Base-by-base conservation (phyloP, 2,113 vertebrate species). In the Pterocles orientalis region DNA sequence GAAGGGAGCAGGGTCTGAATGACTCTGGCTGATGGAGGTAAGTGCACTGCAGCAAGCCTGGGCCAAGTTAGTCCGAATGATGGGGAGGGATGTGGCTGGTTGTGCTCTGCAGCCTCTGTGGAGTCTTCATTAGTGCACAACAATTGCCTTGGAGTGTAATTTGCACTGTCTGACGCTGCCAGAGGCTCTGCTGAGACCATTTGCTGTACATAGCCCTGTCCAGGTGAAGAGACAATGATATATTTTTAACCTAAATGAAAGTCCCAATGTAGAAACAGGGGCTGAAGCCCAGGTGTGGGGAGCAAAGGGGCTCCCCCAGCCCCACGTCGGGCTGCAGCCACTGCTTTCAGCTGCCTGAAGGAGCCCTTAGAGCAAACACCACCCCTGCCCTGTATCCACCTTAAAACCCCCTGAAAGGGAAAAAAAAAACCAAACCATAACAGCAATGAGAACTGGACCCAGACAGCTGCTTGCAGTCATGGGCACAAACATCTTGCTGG, bases 201-300 rank as follows among this genome's bases (percentile, higher is more conserved):
- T 36, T 60, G n/a, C 41, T 50, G 61, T 21, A 48, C 1, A 6
- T 3, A 82, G 41, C 26, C 31, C 13, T 0, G 3, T 28, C 47
- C 3, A 4, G 26, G 31, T 0, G 0, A 82, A 43, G 23, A n/a
- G 14, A 14, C 51, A 60, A 54, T 0, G 0, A 20, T 5, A 4
- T 5, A 4, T 33, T 73, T 88, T 88, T 73, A 86, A 86, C 23
- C 33, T 8, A 31, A 66, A 81, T 6, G 13, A 3, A 33, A 66
- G 62, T 8, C 18, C 71, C 18, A 18, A 58, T 8, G 26, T 14
- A 78, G 26, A 14, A 66, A 33, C 12, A 26, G 34, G 53, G 41
- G 14, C 65, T 56, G 82, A 45, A 85, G 45, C 18, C 29, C 2
- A 2, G 51, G 29, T 28, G 24, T 3, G 6, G 33, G 41, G 51